phyloP scores from a whole-genome alignment of 2,888 invertebrate species.

The Xylota sylvarum region DNA sequence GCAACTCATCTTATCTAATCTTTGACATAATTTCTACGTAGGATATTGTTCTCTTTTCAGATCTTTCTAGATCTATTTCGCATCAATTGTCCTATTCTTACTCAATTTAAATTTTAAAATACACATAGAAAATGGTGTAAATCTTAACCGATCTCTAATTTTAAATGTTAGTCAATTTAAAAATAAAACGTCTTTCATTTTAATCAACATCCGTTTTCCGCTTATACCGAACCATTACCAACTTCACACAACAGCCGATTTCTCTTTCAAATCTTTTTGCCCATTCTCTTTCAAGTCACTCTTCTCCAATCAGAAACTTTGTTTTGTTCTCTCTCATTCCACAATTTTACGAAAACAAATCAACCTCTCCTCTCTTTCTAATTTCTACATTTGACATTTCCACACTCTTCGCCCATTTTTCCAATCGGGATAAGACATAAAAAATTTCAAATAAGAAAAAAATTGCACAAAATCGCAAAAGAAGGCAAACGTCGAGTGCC shows the following conservation, averaged over 20 bases:
- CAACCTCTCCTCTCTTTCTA: constrained; percentile 58
- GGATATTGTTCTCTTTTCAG: no score
- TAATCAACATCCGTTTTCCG: background rate
- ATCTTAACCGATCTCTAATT: no score
- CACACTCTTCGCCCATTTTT: constrained; percentile 70
- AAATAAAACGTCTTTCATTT: background rate
- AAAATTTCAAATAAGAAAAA: constrained; percentile 46
- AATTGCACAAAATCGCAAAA: constrained; percentile 54
- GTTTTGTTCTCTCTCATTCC: constrained; percentile 66
- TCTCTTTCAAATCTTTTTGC: constrained; percentile 1
- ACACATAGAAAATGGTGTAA: no score
- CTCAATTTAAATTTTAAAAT: no score
- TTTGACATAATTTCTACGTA: no score
- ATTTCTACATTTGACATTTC: constrained; percentile 65
- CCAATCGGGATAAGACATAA: constrained; percentile 53
- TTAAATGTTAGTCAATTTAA: no score
- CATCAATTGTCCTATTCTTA: no score
- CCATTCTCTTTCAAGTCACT: background rate
- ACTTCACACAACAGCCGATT: constrained; percentile 48
- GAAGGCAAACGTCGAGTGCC: constrained; percentile 8
- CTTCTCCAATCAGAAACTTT: constrained; percentile 42
- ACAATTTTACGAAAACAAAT: constrained; percentile 64
- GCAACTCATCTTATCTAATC: no score
- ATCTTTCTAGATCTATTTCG: no score
- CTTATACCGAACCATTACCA: background rate